Base-by-base conservation (phyloP, 1,140 invertebrate genomes). In the Geopemphigus sp. region DNA sequence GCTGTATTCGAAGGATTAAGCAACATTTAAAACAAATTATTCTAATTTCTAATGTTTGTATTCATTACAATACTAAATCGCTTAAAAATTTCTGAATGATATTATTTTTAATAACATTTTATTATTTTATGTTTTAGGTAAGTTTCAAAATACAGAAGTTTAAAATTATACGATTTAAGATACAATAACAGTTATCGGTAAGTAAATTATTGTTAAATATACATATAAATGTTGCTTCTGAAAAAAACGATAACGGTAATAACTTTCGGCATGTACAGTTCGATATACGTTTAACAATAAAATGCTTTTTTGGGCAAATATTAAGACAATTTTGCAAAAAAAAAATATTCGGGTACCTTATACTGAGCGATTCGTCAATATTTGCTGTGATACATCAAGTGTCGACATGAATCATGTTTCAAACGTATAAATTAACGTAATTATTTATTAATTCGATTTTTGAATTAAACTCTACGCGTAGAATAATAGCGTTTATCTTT, bases 111-210 rank as follows among this genome's bases (percentile, higher is more conserved):
- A n/a, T 64, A 64, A 19, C 15, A 32, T 19, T 19, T n/a, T 45
- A 22, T 66, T 45, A 6, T 39, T 66, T 66, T 66, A 6, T 66
- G 32, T 39, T 66, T 39, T 15, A 66, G 63, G 63, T 66, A 66
- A 66, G 63, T 66, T 22, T 66, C 32, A 66, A 66, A 66, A 66
- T 1, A 22, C 14, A 19, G 39, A 66, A 4, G 39, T 45, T 66
- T 66, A 39, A 6, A 50, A 17, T 17, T 29, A 29, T 22, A 14
- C 0, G 11, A 15, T 39, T n/a, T 19, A 1, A 11, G 29, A 32
- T n/a, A n/a, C 8, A 64, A 1, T 5, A 64, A 64, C 29, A 19
- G 1, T 64, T n/a, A 29, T n/a, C 32, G 29, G 61, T 64, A n/a
- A 64, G 26, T 64, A 64, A 64, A 32, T n/a, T 19, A 19, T 19